Evolutionary conservation across 2,113 vertebrate genomes (phyloP).

Genomic region (Oophaga pumilio): DNA sequence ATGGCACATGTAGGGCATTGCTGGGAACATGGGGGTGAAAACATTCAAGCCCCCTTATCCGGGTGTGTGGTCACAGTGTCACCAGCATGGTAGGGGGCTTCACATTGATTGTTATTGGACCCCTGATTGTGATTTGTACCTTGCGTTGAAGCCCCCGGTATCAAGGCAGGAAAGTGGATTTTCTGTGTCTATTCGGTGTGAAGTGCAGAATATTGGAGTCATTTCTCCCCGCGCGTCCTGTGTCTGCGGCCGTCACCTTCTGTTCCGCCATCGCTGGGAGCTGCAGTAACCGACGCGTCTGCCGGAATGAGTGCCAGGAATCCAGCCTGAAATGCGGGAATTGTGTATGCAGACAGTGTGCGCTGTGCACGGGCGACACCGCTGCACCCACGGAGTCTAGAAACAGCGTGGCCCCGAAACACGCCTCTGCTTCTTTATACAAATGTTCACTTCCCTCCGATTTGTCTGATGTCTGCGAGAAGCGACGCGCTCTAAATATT

Average conservation of each 20-base stretch:
- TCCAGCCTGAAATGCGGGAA: neutral
- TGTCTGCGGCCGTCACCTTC: neutral
- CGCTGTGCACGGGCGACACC: neutral
- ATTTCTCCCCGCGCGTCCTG: neutral
- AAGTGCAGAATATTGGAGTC: neutral
- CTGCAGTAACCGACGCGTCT: neutral
- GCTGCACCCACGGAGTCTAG: slow-evolving; percentile 6
- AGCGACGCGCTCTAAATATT: slow-evolving; percentile 1
- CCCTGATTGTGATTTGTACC: no score
- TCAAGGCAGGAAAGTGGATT: neutral
- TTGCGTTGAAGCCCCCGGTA: neutral
- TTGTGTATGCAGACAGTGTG: slow-evolving; percentile 24
- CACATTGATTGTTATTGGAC: neutral
- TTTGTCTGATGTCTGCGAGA: neutral
- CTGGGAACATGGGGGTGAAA: no score
- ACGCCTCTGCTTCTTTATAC: neutral
- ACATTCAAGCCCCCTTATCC: no score
- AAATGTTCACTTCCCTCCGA: neutral
- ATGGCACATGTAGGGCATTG: no score
- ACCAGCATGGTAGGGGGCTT: neutral
- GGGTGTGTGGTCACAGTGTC: neutral
- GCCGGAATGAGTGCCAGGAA: neutral
- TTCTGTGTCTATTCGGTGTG: neutral
- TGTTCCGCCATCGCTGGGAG: neutral
- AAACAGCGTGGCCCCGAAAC: neutral